Percentiles rank a stretch among this genome's conserved stretches.
These are phyloP conservation scores for Empis livida DNA, from an alignment of 2,888 invertebrate species.

Conservation along the genomic window DNA sequence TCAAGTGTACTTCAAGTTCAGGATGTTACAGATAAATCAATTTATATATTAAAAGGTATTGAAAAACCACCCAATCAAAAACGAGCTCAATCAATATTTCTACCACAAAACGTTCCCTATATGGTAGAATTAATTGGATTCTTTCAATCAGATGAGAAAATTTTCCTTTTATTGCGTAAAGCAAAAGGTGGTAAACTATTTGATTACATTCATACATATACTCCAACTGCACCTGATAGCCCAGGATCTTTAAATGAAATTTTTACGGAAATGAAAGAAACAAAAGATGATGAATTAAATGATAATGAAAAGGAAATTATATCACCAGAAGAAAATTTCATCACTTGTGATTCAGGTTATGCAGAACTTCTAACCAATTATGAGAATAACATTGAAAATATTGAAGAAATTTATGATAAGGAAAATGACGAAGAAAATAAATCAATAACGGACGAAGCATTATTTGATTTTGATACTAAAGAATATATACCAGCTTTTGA, in stretches of 20 bases:
- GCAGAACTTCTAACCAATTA: constrained; percentile 7
- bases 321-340: background rate
- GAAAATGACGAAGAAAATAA: background rate
- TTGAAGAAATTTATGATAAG: background rate
- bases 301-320: background rate
- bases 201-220: constrained; percentile 27
- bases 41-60: constrained; percentile 33
- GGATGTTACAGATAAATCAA: constrained; percentile 29
- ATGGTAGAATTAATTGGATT: constrained; percentile 32
- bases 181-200: constrained; percentile 32
- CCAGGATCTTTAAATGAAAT: constrained; percentile 18
- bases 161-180: constrained; percentile 30
- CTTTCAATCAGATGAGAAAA: constrained; percentile 33
- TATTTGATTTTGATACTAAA: constrained; percentile 5
- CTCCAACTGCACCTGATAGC: constrained; percentile 14
- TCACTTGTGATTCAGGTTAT: constrained; percentile 6
- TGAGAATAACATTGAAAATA: background rate
- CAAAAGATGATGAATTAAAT: background rate
- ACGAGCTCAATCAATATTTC: constrained; percentile 28
- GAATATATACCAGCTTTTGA: constrained; percentile 12
- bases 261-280: constrained; percentile 19
- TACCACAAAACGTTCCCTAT: constrained; percentile 33
- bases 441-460: constrained; percentile 2
- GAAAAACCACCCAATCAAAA: constrained; percentile 32
- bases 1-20: constrained; percentile 31